Percentiles rank a stretch among this genome's conserved stretches.
phyloP scores from a whole-genome alignment of 2,113 vertebrate genomes.

The Australoheros scitulus region DNA sequence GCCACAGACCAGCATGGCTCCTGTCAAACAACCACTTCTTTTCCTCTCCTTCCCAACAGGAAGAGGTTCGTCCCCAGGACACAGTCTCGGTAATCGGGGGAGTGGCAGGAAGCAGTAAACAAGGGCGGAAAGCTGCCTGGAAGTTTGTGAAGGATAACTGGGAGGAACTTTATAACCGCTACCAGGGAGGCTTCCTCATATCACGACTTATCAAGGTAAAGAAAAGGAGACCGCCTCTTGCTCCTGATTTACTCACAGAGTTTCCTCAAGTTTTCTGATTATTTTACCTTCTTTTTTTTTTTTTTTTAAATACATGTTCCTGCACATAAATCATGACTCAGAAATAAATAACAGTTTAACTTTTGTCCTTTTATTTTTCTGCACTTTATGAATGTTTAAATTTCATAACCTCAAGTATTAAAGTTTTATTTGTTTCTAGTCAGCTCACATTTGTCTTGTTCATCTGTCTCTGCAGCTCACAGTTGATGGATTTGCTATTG shows the following conservation, averaged over 20 bases:
- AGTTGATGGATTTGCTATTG: constrained; percentile 94
- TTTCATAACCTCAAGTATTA: background rate
- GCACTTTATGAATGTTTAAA: background rate
- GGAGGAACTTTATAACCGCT: constrained; percentile 97
- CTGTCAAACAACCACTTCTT: background rate
- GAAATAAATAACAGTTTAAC: no score
- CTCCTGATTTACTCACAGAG: background rate
- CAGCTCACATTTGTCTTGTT: background rate
- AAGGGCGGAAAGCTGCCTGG: constrained; percentile 96
- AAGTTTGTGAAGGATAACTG: constrained; percentile 97
- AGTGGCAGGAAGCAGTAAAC: constrained; percentile 94
- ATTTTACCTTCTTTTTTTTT: background rate
- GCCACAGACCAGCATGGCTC: background rate
- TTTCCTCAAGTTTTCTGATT: background rate
- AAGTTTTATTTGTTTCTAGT: background rate
- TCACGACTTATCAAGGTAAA: constrained; percentile 95
- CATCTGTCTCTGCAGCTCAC: constrained; percentile 82
- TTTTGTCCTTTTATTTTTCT: no score
- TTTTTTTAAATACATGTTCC: no score
- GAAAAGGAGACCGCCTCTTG: background rate
- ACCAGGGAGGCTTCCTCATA: constrained; percentile 99
- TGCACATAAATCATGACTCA: no score
- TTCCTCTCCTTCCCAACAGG: constrained; percentile 74
- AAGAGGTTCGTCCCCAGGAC: constrained; percentile 98
- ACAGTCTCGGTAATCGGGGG: constrained; percentile 96